These are phyloP conservation scores for Yponomeuta cagnagella DNA, from an alignment of 2,888 invertebrate species.

Conservation along the genomic window DNA sequence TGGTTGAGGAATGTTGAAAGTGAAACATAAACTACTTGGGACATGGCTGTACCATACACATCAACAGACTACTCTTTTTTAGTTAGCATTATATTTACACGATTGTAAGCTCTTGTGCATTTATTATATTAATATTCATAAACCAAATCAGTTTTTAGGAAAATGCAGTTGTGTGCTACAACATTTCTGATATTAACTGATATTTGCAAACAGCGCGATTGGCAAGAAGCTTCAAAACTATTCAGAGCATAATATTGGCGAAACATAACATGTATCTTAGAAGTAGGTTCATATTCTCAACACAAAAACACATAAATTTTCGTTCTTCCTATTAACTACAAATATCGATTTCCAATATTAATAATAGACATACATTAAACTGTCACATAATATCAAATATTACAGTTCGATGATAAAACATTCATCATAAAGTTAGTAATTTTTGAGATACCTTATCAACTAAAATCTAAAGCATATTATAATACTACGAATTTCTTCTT, in stretches of 20 bases:
- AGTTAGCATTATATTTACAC: slow-evolving; percentile 14
- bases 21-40: neutral
- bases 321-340: neutral
- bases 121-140: neutral
- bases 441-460: neutral
- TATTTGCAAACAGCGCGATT: neutral
- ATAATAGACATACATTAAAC: no score
- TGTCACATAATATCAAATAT: no score
- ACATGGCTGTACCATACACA: neutral
- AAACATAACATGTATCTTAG: neutral
- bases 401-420: neutral
- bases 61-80: neutral
- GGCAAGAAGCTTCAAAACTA: neutral
- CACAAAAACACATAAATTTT: neutral
- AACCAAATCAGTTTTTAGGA: neutral
- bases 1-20: neutral
- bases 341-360: neutral
- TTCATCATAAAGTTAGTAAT: neutral
- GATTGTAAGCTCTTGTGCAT: slow-evolving; percentile 25
- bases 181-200: no score
- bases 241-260: neutral
- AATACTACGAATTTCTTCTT: neutral
- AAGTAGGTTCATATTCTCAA: neutral
- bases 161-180: neutral
- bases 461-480: neutral